Evolutionary conservation across 1,140 invertebrate genomes (phyloP).

Genomic region (Homalodisca vitripennis): DNA sequence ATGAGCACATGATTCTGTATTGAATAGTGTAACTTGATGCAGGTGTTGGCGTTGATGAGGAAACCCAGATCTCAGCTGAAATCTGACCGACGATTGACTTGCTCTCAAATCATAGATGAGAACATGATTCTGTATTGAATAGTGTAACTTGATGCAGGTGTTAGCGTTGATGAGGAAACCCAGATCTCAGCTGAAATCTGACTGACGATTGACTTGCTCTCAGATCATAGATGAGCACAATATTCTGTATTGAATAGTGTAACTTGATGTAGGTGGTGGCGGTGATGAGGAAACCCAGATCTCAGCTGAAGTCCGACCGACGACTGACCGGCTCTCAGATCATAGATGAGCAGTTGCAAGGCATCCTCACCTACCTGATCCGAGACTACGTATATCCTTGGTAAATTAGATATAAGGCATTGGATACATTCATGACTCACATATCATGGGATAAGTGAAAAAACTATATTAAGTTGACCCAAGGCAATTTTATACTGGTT

Average conservation of each 20-base stretch:
- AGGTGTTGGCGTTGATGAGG: not conserved
- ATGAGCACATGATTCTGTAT: constrained; percentile 27
- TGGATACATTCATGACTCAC: too few relatives aligned
- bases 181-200: not conserved
- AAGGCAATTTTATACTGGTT: not conserved
- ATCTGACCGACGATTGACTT: too few relatives aligned
- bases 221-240: constrained; percentile 1
- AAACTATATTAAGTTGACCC: not conserved
- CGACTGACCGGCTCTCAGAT: constrained; percentile 64
- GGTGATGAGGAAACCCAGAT: constrained; percentile 26
- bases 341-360: constrained; percentile 70
- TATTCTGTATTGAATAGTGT: constrained; percentile 29
- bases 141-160: not conserved
- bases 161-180: not conserved
- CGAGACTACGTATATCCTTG: constrained; percentile 79
- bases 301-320: constrained; percentile 50
- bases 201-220: too few relatives aligned
- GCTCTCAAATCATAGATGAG: not conserved
- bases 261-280: constrained; percentile 6
- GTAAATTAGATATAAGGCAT: constrained; percentile 62
- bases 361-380: constrained; percentile 71
- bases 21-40: not conserved
- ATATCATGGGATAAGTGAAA: not conserved
- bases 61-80: not conserved
- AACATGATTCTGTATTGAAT: constrained; percentile 14